These are phyloP conservation scores for Bellardia pandia DNA, from an alignment of 2,888 invertebrate species.

Conservation along the genomic window DNA sequence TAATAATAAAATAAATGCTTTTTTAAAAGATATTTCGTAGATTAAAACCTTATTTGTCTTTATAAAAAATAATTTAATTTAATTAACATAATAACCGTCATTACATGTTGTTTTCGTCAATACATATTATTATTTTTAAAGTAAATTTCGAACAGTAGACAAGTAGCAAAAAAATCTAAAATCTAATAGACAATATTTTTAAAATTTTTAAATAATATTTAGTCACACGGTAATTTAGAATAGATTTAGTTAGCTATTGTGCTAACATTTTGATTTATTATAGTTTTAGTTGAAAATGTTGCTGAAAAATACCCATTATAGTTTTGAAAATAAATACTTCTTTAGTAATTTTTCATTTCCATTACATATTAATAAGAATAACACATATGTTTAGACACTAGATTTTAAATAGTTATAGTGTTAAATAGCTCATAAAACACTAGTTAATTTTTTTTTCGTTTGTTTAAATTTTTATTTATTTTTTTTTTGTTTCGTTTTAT, in stretches of 20 bases:
- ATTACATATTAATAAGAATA: neutral
- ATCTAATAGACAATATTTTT: too few species aligned
- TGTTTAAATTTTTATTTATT: neutral
- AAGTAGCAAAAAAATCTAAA: too few species aligned
- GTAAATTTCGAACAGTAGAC: too few species aligned
- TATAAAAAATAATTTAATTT: too few species aligned
- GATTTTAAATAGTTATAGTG: neutral
- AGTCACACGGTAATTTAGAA: constrained; percentile 18
- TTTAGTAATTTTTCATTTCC: neutral
- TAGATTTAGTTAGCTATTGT: neutral
- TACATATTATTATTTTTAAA: too few species aligned
- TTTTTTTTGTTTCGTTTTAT: neutral
- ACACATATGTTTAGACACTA: neutral
- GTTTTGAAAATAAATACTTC: neutral
- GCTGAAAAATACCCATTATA: neutral
- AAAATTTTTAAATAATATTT: neutral
- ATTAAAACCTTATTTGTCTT: too few species aligned
- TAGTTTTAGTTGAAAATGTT: neutral
- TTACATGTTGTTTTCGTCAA: too few species aligned
- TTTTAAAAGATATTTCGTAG: too few species aligned
- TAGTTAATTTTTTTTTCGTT: constrained; percentile 35
- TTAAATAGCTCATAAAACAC: constrained; percentile 33
- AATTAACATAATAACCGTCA: too few species aligned
- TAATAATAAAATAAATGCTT: too few species aligned
- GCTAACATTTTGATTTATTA: constrained; percentile 5